Percentiles rank a stretch among this genome's conserved stretches.
phyloP scores from a whole-genome alignment of 2,797 vertebrate species.

The Enteromius anoplus region DNA sequence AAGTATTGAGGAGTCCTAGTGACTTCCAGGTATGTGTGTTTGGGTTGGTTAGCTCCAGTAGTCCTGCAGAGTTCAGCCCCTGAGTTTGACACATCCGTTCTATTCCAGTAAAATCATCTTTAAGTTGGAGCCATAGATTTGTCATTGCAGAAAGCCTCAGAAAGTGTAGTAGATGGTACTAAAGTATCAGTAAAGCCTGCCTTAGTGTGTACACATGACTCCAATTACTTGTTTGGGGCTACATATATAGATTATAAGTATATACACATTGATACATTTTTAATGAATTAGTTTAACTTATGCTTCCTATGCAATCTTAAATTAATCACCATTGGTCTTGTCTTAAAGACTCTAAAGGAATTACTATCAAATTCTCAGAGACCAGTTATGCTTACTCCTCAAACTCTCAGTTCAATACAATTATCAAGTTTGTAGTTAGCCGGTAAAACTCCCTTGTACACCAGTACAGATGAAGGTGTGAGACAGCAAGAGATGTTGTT shows the following conservation, averaged over 20 bases:
- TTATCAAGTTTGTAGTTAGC: slow-evolving; percentile 49
- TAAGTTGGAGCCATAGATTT: too few species aligned
- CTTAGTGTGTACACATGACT: neutral
- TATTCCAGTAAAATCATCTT: too few species aligned
- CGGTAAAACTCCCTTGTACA: slow-evolving; percentile 14
- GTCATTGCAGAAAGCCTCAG: neutral
- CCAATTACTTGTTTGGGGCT: neutral
- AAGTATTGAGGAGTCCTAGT: too few species aligned
- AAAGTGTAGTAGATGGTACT: neutral
- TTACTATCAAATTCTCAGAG: slow-evolving; percentile 47
- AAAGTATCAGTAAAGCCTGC: neutral
- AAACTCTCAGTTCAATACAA: slow-evolving; percentile 49
- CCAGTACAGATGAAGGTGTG: slow-evolving; percentile 21
- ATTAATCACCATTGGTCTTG: slow-evolving; percentile 50
- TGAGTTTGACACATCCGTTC: too few species aligned
- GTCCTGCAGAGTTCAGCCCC: too few species aligned
- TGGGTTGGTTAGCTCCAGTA: too few species aligned
- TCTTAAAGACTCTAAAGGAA: slow-evolving; percentile 47
- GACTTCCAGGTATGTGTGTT: too few species aligned
- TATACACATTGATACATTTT: neutral
- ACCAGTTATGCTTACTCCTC: slow-evolving; percentile 47
- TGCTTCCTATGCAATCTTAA: neutral
- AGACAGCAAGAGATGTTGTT: slow-evolving; percentile 37
- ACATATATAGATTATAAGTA: neutral
- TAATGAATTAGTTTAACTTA: neutral